phyloP scores from a whole-genome alignment of 2,888 invertebrate species.

The Halictus quadricinctus region DNA sequence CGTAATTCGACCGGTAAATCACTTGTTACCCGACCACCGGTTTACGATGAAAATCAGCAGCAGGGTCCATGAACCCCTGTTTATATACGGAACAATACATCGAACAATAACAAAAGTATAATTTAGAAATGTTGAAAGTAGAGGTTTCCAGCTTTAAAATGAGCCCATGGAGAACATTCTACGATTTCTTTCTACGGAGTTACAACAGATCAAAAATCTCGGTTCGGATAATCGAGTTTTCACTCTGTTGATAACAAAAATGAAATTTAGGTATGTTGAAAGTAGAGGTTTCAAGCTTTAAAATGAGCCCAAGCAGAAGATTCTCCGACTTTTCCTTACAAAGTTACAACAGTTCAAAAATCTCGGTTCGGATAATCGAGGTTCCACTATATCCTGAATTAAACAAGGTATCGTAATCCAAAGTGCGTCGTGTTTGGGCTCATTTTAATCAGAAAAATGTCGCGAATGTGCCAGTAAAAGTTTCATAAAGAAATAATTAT shows the following conservation, averaged over 20 bases:
- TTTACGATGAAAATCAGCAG: not conserved
- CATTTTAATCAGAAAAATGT: not conserved
- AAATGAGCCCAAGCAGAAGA: not conserved
- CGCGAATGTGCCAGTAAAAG: not conserved
- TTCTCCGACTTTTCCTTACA: not conserved
- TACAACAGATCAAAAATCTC: not conserved
- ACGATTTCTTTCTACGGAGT: not conserved
- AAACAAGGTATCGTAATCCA: not conserved
- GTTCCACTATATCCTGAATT: not conserved
- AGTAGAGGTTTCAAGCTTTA: not conserved
- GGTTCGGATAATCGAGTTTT: not conserved
- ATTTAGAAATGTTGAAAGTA: no score
- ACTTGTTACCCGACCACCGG: not conserved
- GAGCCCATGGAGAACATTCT: not conserved
- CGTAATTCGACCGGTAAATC: not conserved
- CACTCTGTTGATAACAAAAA: not conserved
- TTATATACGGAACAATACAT: no score
- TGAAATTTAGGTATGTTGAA: no score
- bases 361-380: not conserved
- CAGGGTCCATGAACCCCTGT: no score
- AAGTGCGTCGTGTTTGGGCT: not conserved
- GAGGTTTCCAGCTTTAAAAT: not conserved
- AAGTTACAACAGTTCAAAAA: not conserved
- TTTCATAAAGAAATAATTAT: not conserved
- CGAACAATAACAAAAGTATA: no score